Percentiles rank a stretch among this genome's conserved stretches.
These are phyloP conservation scores for Hippoglossus hippoglossus DNA, from an alignment of 2,797 vertebrate genomes.

Conservation along the genomic window DNA sequence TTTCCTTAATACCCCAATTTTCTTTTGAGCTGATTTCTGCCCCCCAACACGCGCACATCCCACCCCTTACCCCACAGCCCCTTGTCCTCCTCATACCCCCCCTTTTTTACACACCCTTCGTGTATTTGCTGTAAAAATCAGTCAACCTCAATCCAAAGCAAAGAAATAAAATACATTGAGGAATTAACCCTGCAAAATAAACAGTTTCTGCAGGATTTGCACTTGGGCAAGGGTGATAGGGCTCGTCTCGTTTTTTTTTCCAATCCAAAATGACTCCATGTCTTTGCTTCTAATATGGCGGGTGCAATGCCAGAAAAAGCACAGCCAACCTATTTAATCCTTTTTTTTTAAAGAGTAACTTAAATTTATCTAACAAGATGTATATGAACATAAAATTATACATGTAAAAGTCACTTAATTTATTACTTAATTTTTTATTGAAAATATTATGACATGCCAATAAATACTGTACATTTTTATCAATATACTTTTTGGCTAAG, in stretches of 20 bases:
- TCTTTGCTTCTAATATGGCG: slow-evolving; percentile 86
- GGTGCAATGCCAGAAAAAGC: slow-evolving; percentile 77
- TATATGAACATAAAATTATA: slow-evolving; percentile 26
- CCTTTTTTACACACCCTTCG: slow-evolving; percentile 79
- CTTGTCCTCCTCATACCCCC: slow-evolving; percentile 64
- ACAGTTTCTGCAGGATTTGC: slow-evolving; percentile 50
- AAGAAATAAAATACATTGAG: slow-evolving; percentile 19
- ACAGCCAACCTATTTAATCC: slow-evolving; percentile 71
- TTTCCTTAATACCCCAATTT: slow-evolving; percentile 72
- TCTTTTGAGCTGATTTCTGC: slow-evolving; percentile 69
- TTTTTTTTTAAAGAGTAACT: slow-evolving; percentile 42
- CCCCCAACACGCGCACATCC: slow-evolving; percentile 55
- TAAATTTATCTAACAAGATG: slow-evolving; percentile 23
- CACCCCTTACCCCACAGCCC: slow-evolving; percentile 69
- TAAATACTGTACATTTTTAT: slow-evolving; percentile 14
- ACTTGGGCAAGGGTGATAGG: slow-evolving; percentile 72
- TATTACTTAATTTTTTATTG: background rate
- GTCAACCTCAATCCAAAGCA: slow-evolving; percentile 47
- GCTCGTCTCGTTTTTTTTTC: slow-evolving; percentile 66
- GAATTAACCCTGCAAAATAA: slow-evolving; percentile 43
- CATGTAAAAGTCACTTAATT: slow-evolving; percentile 12
- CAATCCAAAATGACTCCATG: slow-evolving; percentile 83
- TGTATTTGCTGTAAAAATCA: slow-evolving; percentile 74
- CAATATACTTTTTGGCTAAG: background rate
- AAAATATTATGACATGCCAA: slow-evolving; percentile 3